Percentiles rank a stretch among this genome's conserved stretches.
Conservation (phyloP, 2,888 invertebrate species). For the Andricus curvator region DNA sequence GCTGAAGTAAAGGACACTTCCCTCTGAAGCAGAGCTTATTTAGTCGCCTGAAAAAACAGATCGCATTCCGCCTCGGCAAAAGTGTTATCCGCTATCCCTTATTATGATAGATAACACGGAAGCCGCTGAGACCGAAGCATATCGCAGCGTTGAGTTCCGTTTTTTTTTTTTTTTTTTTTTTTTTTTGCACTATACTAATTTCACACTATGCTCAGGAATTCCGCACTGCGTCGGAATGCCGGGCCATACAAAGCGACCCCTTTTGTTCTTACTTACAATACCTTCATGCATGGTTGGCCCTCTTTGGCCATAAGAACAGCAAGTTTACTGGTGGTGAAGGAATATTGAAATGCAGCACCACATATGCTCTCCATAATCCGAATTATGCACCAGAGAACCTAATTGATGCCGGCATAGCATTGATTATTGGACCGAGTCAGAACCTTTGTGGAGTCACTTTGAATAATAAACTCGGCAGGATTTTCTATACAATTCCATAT, state of each 20-base stretch:
- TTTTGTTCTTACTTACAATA: slow-evolving; percentile 28
- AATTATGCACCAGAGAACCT: background rate
- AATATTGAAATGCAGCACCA: background rate
- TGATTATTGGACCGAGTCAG: background rate
- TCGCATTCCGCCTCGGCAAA: slow-evolving; percentile 9
- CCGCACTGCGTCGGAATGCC: slow-evolving; percentile 31
- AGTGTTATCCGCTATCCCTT: slow-evolving; percentile 11
- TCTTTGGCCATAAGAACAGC: background rate
- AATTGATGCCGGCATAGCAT: background rate
- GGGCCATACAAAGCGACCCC: background rate
- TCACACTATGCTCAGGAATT: slow-evolving; percentile 29
- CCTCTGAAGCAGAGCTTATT: slow-evolving; percentile 2
- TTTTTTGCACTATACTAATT: slow-evolving; percentile 17
- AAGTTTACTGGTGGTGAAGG: background rate
- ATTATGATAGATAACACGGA: slow-evolving; percentile 22
- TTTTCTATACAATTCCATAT: background rate
- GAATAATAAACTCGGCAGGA: background rate
- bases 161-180: background rate
- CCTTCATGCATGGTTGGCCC: background rate
- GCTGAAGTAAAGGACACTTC: slow-evolving; percentile 1
- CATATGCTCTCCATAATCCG: background rate
- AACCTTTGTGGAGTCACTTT: background rate
- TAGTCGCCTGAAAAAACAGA: slow-evolving; percentile 19
- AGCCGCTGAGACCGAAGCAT: background rate
- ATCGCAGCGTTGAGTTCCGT: background rate